phyloP scores from a whole-genome alignment of 2,888 invertebrate genomes.

The Amblyjoppa fuscipennis region DNA sequence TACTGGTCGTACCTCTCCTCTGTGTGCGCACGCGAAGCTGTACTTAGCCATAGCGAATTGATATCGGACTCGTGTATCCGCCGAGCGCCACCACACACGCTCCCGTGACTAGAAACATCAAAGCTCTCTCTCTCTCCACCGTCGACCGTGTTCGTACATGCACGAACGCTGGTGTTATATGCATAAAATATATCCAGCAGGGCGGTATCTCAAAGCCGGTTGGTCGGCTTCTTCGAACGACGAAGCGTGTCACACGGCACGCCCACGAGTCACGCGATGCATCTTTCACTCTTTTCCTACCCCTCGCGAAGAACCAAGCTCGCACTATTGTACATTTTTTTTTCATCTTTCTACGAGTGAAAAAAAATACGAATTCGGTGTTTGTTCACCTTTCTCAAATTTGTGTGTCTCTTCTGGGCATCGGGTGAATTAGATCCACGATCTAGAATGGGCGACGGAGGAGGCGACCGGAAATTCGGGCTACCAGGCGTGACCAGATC shows the following conservation, averaged over 20 bases:
- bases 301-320: background rate
- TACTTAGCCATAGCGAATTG: slow-evolving; percentile 82
- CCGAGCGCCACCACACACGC: slow-evolving; percentile 54
- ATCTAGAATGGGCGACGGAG: slow-evolving; percentile 23
- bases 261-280: slow-evolving; percentile 83
- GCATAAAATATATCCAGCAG: slow-evolving; percentile 67
- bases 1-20: slow-evolving; percentile 30
- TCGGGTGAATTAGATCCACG: slow-evolving; percentile 29
- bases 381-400: background rate
- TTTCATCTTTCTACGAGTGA: background rate
- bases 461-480: slow-evolving; percentile 62
- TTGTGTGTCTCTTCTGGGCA: background rate
- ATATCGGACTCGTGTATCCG: slow-evolving; percentile 72
- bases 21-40: slow-evolving; percentile 80
- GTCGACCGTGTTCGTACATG: background rate
- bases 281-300: slow-evolving; percentile 61
- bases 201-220: slow-evolving; percentile 80
- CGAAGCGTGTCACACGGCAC: slow-evolving; percentile 82
- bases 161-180: slow-evolving; percentile 45
- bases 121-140: slow-evolving; percentile 65
- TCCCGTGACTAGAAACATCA: slow-evolving; percentile 82
- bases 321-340: background rate
- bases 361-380: background rate
- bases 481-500: slow-evolving; percentile 68
- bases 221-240: slow-evolving; percentile 78